Base-by-base conservation (phyloP, 1,140 invertebrate species). In the Laupala kohalensis region DNA sequence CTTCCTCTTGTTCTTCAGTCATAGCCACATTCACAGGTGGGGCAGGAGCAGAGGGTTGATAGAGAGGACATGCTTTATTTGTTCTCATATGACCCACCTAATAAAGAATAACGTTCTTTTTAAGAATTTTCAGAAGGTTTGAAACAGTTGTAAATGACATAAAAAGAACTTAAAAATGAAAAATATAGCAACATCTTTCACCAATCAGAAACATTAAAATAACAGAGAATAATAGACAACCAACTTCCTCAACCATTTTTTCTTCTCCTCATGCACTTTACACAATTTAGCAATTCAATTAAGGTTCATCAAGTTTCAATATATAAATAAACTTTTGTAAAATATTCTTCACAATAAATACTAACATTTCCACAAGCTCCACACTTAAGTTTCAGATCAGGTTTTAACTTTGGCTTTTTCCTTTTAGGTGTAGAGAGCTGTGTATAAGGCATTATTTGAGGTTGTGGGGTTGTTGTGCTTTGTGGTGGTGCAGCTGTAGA, bases 31-130 rank as follows among this genome's bases (percentile, higher is more conserved):
- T 90, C n/a, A 90, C 84, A 1, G 89, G 84, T n/a, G 86, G 82
- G 0, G 86, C 79, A 53, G 80, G 83, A 74, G 81, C 87, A 72
- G 82, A 83, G 74, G 88, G 89, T 37, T 93, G 91, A 79, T 97
- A 98, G 63, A 96, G 80, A 0, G 96, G 96, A 82, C 97, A 98
- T 1, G 95, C 92, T 79, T 97, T 97, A 80, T 99, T 99, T 0
- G 97, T 99, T 67, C 95, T 82, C 90, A 92, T 91, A 77, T 92
- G 90, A 64, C 90, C 90, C 64, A 87, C 84, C 78, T 78, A 75
- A 77, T 69, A 71, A 37, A 77, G 72, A 30, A 67, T n/a, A n/a
- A n/a, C n/a, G n/a, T n/a, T 63, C 4, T 2, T 63, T 30, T 19
- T 4, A 67, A 24, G 4, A 25, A 26, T 71, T 69, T 74, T 68